Base-by-base conservation (phyloP, 1,140 invertebrate species). In the Drosophila pallidifrons region DNA sequence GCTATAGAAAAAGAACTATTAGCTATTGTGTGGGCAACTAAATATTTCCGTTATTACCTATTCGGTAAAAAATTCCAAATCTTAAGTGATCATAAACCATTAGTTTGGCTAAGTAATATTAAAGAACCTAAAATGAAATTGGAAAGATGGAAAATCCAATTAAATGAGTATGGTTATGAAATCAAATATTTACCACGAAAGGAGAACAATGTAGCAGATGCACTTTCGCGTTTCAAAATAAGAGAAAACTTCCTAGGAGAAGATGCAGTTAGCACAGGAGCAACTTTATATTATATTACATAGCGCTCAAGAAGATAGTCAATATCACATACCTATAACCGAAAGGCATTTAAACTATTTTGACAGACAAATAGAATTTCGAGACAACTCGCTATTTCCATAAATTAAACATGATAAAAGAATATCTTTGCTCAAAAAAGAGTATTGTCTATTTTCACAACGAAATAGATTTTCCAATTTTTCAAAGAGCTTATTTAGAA, bases 331-430 rank as follows among this genome's bases (percentile, higher is more conserved):
- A 13, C n/a, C 5, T 3, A 13, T 54, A n/a, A 54, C 13, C 1
- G 30, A 54, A 15, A 32, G 30, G 7, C 5, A 13, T 11, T 11
- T 54, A 1, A 54, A 54, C 1, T 54, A 35, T 8, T 54, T 15
- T 54, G 15, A 54, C 5, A 32, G n/a, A 3, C 30, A 35, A 16
- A 54, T 54, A 15, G n/a, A 54, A 54, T 54, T 54, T 13, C 3
- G 5, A n/a, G 3, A 43, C 41, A 43, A 10, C 6, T 8, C 35
- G 7, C 8, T 43, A 43, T 43, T 43, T 43, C 4, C n/a, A 43
- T 13, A 43, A 43, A 43, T 3, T n/a, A 4, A 13, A 43, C 10
- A 43, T 46, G 2, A 46, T 46, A 6, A 15, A 46, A 6, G 45
- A 46, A 46, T 46, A 46, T 16, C 11, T 46, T 13, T 46, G 13